Conservation (phyloP, 2,888 invertebrate species). For the Dascillus cervinus region DNA sequence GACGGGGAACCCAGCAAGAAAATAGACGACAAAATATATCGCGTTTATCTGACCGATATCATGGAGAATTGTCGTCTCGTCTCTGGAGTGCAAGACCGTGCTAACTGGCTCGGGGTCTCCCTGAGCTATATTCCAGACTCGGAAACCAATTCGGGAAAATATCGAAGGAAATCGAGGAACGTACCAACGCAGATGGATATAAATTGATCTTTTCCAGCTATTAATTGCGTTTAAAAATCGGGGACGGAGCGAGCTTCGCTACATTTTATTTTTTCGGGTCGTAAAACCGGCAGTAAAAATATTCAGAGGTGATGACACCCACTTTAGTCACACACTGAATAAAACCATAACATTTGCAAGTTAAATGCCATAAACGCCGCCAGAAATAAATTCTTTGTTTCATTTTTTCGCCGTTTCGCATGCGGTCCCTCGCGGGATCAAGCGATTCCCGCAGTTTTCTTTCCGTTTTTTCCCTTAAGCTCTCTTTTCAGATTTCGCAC, state of each 20-base stretch:
- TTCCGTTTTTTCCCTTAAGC: constrained; percentile 21
- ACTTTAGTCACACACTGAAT: constrained; percentile 39
- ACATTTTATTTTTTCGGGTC: background rate
- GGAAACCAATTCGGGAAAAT: constrained; percentile 27
- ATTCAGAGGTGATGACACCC: constrained; percentile 45
- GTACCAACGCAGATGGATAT: constrained; percentile 22
- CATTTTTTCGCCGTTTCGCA: constrained; percentile 26
- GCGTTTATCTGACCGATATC: constrained; percentile 23
- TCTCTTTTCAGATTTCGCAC: constrained; percentile 29
- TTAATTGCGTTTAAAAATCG: constrained; percentile 17
- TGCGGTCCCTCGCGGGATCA: constrained; percentile 12
- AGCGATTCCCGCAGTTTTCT: constrained; percentile 17
- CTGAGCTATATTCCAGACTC: constrained; percentile 24
- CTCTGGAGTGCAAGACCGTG: constrained; percentile 26
- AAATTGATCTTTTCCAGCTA: constrained; percentile 25
- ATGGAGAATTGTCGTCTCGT: constrained; percentile 23
- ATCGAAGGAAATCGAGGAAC: constrained; percentile 24
- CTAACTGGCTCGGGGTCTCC: constrained; percentile 24
- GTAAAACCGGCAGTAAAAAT: constrained; percentile 35
- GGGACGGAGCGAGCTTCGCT: background rate
- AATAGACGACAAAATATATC: constrained; percentile 17
- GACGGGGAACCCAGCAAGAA: constrained; percentile 8
- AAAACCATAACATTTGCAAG: constrained; percentile 46
- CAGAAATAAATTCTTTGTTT: constrained; percentile 42
- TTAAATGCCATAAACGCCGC: constrained; percentile 43